Evolutionary conservation across 2,888 invertebrate species (phyloP).

Genomic region (Nemotelus pantherinus): DNA sequence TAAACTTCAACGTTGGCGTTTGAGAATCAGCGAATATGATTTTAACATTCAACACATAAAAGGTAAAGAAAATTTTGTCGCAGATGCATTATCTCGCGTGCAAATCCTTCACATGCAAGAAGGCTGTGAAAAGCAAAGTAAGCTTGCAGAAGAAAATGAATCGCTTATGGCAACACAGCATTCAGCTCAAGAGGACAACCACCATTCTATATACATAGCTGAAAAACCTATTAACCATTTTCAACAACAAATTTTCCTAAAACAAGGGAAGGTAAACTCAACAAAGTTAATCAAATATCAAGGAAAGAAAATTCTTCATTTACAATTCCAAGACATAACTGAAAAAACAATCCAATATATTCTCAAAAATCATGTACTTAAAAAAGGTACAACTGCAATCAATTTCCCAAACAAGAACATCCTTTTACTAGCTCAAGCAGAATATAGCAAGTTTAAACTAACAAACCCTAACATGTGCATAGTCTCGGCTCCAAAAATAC

Average conservation of each 20-base stretch:
- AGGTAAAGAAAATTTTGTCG: constrained; percentile 12
- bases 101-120: background rate
- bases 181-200: constrained; percentile 21
- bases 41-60: constrained; percentile 1
- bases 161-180: constrained; percentile 15
- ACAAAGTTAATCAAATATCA: constrained; percentile 4
- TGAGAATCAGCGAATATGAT: constrained; percentile 15
- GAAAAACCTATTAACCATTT: constrained; percentile 19
- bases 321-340: background rate
- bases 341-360: constrained; percentile 17
- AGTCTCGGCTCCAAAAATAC: background rate
- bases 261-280: constrained; percentile 7
- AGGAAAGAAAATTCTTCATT: background rate
- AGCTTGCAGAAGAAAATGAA: background rate
- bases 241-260: constrained; percentile 12
- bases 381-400: constrained; percentile 22
- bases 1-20: constrained; percentile 36
- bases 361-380: constrained; percentile 9
- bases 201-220: constrained; percentile 7
- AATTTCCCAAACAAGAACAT: constrained; percentile 1
- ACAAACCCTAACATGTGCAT: background rate
- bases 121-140: background rate
- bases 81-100: background rate
- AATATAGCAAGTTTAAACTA: constrained; percentile 1
- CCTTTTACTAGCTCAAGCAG: background rate